Base-by-base conservation (phyloP, 2,888 invertebrate species). In the Heliconius charithonia region DNA sequence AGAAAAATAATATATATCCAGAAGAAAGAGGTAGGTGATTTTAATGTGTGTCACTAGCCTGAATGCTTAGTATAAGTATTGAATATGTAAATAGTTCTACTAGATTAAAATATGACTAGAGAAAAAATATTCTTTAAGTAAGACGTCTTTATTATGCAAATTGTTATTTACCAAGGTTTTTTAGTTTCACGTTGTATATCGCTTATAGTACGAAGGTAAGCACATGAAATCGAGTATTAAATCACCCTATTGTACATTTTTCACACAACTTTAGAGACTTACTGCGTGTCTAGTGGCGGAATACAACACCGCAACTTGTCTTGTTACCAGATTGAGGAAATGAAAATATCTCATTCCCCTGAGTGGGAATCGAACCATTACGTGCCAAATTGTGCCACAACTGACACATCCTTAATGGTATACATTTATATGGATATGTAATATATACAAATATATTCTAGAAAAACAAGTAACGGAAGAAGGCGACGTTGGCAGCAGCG, bases 1-100 rank as follows among this genome's bases (percentile, higher is more conserved):
- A 93, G 87, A 93, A 90, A 84, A 95, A 94, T 84, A 91, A 92
- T 84, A 87, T 92, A 81, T 93, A 92, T 84, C 87, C 90, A 10
- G 94, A 94, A 88, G 88, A 84, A 81, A 91, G 89, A 89, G 94
- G 94, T 94, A 77, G 1, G 25, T 45, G 69, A 41, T 25, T 16
- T 13, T 22, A 45, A 19, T 45, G 3, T 69, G n/a, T n/a, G 4
- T 29, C 22, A 41, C 4, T 67, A 16, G n/a, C 13, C 41, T 37
- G 22, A 22, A 62, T 4, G 4, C 51, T 32, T 29, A 51, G 3
- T 51, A 51, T 51, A 51, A 51, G 19, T 51, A 19, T 51, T 51
- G 51, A 51, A 22, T 51, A 51, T 22, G 32, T 9, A 6, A 45
- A 45, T 45, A 45, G 16, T 45, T 45, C 45, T 19, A 51, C 7